Base-by-base conservation (phyloP, 2,797 vertebrate genomes). In the Rhabdophis nuchalis region DNA sequence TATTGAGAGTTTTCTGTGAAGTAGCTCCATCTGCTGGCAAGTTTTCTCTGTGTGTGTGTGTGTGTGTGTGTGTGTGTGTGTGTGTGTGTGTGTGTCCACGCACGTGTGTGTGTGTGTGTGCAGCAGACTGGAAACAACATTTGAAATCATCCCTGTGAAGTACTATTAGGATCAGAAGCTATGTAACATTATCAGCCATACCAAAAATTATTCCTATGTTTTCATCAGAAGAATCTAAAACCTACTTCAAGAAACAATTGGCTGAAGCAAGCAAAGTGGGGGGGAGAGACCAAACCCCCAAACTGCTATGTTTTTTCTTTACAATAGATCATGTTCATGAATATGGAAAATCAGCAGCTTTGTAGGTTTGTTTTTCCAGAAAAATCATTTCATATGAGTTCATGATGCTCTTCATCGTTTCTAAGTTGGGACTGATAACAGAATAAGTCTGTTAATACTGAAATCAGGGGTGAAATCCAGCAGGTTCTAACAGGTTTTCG, bases 21-120 rank as follows among this genome's bases (percentile, higher is more conserved):
- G 18, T 92, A 94, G 96, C 96, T 92, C 96, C 96, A 94, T 96
- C 96, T 97, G 95, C 94, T 95, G 96, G 91, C 93, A 93, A 41
- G 20, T 89, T 0, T 25, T 25, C 54, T 56, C 0, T 13, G 36
- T 10, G 0, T 61, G 50, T 61, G 8, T 56, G 56, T 57, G 23
- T 60, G 57, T 25, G 20, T 20, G 56, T 57, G 57, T 57, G 56
- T 56, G 18, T 56, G 56, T 27, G 58, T 27, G 20, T 54, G 54
- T 54, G 54, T 56, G 54, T 13, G 36, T 10, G 0, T 60, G 54
- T 60, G 4, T 56, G 54, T 16, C 5, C n/a, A n/a, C n/a, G n/a
- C n/a, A n/a, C n/a, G n/a, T 58, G 57, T 8, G 20, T 56, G 54
- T 5, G 4, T 56, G 54, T 56, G 3, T 56, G 54, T 25, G 8